Evolutionary conservation across 2,113 vertebrate genomes (phyloP), one percentile per base, ranked within the genome.

Genomic region (Sebastes schlegelii): DNA sequence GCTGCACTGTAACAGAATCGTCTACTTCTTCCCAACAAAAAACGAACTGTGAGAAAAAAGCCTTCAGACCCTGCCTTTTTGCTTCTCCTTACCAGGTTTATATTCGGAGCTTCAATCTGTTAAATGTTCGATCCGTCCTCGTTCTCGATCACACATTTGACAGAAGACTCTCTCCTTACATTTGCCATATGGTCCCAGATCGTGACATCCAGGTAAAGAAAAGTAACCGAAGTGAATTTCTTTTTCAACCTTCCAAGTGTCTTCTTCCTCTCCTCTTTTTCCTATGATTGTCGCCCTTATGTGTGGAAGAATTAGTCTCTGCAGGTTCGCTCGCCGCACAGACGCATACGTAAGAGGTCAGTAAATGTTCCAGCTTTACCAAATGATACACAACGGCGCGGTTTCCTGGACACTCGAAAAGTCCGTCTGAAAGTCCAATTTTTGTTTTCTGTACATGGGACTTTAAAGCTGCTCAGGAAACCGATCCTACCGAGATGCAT

Each of bases 361-460:
- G 66, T 82, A 68, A 16, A 46, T 83, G 71, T 88, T 83, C 77
- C 71, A 91, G 77, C 79, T 90, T 87, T 88, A 87, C 83, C 83
- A 89, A 92, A 92, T 86, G 70, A 89, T 66, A 74, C 67, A 43
- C 64, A 68, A 49, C 63, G 2, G 60, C 69, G 45, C 8, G 63
- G 88, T 92, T 94, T 94, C 90, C 91, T 92, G 76, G 77, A 91
- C 90, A 89, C 55, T 23, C 9, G 0, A 34, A 34, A 34, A 61
- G 12, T 74, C 17, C 19, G 54, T 42, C 23, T 72, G 49, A 74
- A 61, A 84, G 79, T 78, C 67, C 21, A 34, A 4, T 71, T 77
- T 74, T 57, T 74, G 17, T 66, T 78, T 69, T 82, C 63, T 62
- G 19, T 79, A 16, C 74, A 10, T 77, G 62, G 54, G 81, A 82